Base-by-base conservation (phyloP, 2,113 vertebrate species). In the Suricata suricatta region DNA sequence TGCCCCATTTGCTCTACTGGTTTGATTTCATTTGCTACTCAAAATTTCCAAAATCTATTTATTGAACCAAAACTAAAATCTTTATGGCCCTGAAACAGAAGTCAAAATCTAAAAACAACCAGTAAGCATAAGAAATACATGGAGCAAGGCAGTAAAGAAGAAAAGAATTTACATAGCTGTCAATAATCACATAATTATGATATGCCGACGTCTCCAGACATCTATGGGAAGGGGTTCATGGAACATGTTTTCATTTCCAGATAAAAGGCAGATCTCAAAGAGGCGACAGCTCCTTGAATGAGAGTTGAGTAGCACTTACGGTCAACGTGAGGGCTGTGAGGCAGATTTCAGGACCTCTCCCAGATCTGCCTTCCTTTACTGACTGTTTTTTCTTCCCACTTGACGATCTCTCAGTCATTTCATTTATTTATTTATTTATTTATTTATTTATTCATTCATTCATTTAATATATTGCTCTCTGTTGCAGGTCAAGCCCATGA, bases 1-100 rank as follows among this genome's bases (percentile, higher is more conserved):
- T 25, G 50, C 27, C 50, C 93, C 77, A 5, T 87, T 92, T 64
- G 17, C 77, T 91, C 60, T 85, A 72, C 79, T 1, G 31, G 17
- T 91, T 97, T 98, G 25, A 85, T 77, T 79, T 44, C 29, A 97
- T 50, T 82, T 83, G 35, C 38, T 71, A 85, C 60, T 57, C 95
- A 90, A 69, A 77, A 96, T 35, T 71, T 44, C 64, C 64, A 88
- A 13, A 0, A 90, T 13, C 54, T 54, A 29, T 81, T n/a, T 19
- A 68, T 90, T 95, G 91, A 88, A 57, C 19, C 25, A 41, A 81
- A 95, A 93, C 72, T 91, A 95, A 97, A 29, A 10, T 54, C 5
- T 90, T 92, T 50, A 29, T 88, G 33, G 6, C 16, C 92, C 60
- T 85, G 90, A 94, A 71, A 83, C 95, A 63, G 52, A 84, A 90